Evolutionary conservation across 2,888 invertebrate species (phyloP).

Genomic region (Piscicola geometra): DNA sequence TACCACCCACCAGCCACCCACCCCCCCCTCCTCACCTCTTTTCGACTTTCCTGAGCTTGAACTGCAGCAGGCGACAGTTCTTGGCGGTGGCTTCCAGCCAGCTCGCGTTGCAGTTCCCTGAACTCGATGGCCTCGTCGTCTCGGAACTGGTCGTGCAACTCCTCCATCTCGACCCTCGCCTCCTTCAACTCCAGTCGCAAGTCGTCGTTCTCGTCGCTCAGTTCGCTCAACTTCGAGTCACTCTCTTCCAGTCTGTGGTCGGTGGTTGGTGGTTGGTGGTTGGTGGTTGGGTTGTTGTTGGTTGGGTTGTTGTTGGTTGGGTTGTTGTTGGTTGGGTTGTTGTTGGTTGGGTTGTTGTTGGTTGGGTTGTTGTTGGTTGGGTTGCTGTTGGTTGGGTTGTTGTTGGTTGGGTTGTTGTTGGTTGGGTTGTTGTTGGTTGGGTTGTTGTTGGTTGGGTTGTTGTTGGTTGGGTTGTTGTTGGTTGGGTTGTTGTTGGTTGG

Average conservation of each 20-base stretch:
- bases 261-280: background rate
- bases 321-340: background rate
- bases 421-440: background rate
- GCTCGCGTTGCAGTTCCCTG: constrained; percentile 77
- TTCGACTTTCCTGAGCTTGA: constrained; percentile 93
- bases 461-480: background rate
- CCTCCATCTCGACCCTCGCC: constrained; percentile 94
- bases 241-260: constrained; percentile 72
- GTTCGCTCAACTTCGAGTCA: constrained; percentile 82
- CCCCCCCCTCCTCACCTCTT: no score
- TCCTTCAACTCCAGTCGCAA: constrained; percentile 87
- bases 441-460: background rate
- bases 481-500: background rate
- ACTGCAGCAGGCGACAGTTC: constrained; percentile 94
- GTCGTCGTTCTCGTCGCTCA: constrained; percentile 92
- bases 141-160: constrained; percentile 83
- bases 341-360: background rate
- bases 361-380: background rate
- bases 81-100: constrained; percentile 94
- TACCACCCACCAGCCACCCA: no score
- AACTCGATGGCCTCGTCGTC: constrained; percentile 97
- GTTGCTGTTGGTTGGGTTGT: background rate
- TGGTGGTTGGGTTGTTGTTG: background rate
- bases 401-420: background rate
- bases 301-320: background rate